Evolutionary conservation across 2,888 invertebrate species (phyloP).

Genomic region (Polylopha cassiicola): DNA sequence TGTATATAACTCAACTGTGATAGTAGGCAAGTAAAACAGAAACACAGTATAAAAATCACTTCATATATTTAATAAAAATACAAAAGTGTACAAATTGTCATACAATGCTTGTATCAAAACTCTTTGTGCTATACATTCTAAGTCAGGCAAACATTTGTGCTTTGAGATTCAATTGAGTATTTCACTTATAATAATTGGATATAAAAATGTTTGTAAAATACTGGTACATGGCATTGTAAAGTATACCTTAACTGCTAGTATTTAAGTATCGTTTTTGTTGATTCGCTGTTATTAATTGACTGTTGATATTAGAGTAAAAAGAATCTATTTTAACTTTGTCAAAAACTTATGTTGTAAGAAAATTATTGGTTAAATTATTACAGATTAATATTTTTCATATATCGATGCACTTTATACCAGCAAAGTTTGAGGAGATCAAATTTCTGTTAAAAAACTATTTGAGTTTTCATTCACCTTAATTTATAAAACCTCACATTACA

Average conservation of each 20-base stretch:
- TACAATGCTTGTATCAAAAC: constrained; percentile 36
- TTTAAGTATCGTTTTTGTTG: too few species aligned
- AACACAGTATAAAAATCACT: constrained; percentile 42
- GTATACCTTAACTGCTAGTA: too few species aligned
- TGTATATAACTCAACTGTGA: constrained; percentile 4
- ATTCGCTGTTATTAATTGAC: too few species aligned
- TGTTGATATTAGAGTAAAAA: too few species aligned
- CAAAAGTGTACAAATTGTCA: constrained; percentile 63
- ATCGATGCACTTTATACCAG: too few species aligned
- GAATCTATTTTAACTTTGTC: too few species aligned
- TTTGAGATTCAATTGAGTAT: constrained; percentile 21
- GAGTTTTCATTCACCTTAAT: constrained; percentile 4
- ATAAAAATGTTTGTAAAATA: too few species aligned
- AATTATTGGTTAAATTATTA: too few species aligned
- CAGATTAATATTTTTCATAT: too few species aligned
- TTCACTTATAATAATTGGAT: constrained; percentile 6
- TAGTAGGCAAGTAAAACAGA: constrained; percentile 25
- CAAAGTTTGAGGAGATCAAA: too few species aligned
- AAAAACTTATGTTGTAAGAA: too few species aligned
- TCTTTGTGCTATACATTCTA: constrained; percentile 48
- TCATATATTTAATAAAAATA: constrained; percentile 61
- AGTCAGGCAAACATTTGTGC: constrained; percentile 34
- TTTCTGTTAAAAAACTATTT: constrained; percentile 7
- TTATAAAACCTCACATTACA: constrained; percentile 24
- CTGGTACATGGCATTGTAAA: too few species aligned